A percentile compares a stretch with the other conserved stretches of the same genome.
Evolutionary conservation across 2,888 invertebrate species (phyloP).

Genomic region (Trichogramma dendrolimi): DNA sequence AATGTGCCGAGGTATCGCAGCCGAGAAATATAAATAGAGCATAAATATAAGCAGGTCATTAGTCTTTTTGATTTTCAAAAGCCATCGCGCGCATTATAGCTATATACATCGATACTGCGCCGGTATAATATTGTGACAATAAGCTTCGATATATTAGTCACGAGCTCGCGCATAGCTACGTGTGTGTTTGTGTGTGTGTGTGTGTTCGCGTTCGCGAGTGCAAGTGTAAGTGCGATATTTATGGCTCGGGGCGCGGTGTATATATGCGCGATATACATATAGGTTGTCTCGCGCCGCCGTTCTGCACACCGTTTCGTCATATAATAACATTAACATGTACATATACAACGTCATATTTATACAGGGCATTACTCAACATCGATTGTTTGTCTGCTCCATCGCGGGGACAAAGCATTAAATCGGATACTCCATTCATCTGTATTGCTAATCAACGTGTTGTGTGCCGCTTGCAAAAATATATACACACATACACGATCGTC

Average conservation of each 20-base stretch:
- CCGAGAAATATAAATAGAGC: too few species aligned
- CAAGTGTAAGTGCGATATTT: constrained; percentile 21
- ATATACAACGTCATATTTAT: constrained; percentile 18
- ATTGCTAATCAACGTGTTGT: constrained; percentile 16
- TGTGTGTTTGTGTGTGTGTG: too few species aligned
- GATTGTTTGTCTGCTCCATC: constrained; percentile 16
- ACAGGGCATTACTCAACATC: constrained; percentile 21
- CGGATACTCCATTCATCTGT: constrained; percentile 20
- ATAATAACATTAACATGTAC: not conserved
- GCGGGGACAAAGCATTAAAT: constrained; percentile 23
- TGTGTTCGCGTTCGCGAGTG: too few species aligned
- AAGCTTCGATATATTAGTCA: constrained; percentile 24
- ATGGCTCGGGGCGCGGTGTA: constrained; percentile 6
- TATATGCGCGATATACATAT: constrained; percentile 8
- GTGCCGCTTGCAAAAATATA: constrained; percentile 7
- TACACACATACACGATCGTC: too few species aligned
- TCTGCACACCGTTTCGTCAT: constrained; percentile 16
- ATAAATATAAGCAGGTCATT: too few species aligned
- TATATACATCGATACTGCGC: not conserved
- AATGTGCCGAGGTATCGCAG: too few species aligned
- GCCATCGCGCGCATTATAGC: not conserved
- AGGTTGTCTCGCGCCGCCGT: constrained; percentile 1
- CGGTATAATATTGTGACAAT: constrained; percentile 21
- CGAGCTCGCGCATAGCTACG: too few species aligned
- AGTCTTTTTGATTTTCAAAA: not conserved